Conservation (phyloP, 2,888 invertebrate species). For the Loripinus fragilis region DNA sequence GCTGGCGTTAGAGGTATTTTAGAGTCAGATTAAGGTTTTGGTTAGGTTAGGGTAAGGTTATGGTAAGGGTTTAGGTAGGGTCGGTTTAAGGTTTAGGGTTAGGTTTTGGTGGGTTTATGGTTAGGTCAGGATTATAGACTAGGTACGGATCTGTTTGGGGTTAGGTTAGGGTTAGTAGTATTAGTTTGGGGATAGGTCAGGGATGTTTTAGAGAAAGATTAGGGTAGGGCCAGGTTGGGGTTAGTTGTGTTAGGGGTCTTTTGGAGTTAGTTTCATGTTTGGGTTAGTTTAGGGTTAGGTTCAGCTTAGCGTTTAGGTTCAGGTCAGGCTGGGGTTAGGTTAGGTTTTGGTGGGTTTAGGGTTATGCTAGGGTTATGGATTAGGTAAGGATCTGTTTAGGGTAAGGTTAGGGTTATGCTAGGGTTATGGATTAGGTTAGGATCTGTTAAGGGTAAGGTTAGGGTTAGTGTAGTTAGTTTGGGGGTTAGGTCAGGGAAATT, state of each 20-base stretch:
- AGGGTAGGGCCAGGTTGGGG: constrained; percentile 34
- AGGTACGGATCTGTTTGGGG: constrained; percentile 62
- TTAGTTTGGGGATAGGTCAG: constrained; percentile 66
- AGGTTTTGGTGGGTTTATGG: constrained; percentile 68
- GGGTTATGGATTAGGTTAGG: constrained; percentile 40
- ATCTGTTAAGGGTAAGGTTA: constrained; percentile 47
- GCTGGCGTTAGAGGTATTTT: constrained; percentile 61
- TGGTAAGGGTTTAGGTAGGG: constrained; percentile 56
- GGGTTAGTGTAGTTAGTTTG: constrained; percentile 42
- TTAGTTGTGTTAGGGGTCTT: constrained; percentile 14
- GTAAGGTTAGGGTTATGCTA: constrained; percentile 44
- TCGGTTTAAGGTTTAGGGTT: constrained; percentile 66
- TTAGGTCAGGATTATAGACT: constrained; percentile 65
- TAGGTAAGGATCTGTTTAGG: constrained; percentile 53
- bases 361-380: constrained; percentile 49
- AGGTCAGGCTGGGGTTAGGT: constrained; percentile 32
- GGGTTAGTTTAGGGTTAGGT: constrained; percentile 24
- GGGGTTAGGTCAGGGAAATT: constrained; percentile 32
- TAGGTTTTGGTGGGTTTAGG: constrained; percentile 47
- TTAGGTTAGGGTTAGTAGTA: constrained; percentile 66
- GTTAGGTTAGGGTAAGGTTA: constrained; percentile 61
- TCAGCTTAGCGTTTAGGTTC: constrained; percentile 29
- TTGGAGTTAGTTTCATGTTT: constrained; percentile 19
- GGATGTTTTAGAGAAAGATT: constrained; percentile 24
- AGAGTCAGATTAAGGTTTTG: constrained; percentile 43